Conservation (phyloP, 2,888 invertebrate species). For the Iphiclides podalirius region DNA sequence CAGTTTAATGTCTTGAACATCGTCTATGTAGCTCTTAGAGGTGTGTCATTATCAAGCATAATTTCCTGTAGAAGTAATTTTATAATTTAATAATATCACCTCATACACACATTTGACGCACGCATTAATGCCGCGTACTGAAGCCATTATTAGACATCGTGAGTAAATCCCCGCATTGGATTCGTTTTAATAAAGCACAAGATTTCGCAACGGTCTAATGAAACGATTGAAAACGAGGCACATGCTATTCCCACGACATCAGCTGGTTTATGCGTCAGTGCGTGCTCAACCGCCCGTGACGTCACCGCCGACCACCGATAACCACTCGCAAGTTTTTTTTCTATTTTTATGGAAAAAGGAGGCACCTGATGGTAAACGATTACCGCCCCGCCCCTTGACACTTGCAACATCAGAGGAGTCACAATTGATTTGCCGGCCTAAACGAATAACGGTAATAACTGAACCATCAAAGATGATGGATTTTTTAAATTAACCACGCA, state of each 20-base stretch:
- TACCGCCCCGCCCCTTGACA: too few relatives aligned
- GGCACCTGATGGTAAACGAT: not conserved
- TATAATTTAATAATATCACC: not conserved
- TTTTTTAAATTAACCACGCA: too few relatives aligned
- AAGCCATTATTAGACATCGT: not conserved
- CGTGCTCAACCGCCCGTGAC: constrained; percentile 52
- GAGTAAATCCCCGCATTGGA: not conserved
- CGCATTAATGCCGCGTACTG: not conserved
- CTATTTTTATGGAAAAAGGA: constrained; percentile 2
- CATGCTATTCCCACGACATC: constrained; percentile 71
- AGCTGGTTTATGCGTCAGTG: constrained; percentile 67
- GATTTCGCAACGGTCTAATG: constrained; percentile 19
- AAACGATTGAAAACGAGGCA: constrained; percentile 37
- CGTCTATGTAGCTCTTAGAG: too few relatives aligned
- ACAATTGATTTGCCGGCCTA: too few relatives aligned
- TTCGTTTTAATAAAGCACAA: constrained; percentile 14
- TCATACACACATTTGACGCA: not conserved
- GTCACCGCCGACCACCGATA: constrained; percentile 37
- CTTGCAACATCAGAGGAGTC: too few relatives aligned
- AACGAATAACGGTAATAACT: too few relatives aligned
- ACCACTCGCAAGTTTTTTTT: constrained; percentile 20
- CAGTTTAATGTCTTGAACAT: too few relatives aligned
- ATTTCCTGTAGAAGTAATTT: not conserved
- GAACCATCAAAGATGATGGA: too few relatives aligned
- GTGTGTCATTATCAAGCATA: not conserved